Evolutionary conservation across 2,797 vertebrate genomes (phyloP).

Genomic region (Thripadectes ignobilis): DNA sequence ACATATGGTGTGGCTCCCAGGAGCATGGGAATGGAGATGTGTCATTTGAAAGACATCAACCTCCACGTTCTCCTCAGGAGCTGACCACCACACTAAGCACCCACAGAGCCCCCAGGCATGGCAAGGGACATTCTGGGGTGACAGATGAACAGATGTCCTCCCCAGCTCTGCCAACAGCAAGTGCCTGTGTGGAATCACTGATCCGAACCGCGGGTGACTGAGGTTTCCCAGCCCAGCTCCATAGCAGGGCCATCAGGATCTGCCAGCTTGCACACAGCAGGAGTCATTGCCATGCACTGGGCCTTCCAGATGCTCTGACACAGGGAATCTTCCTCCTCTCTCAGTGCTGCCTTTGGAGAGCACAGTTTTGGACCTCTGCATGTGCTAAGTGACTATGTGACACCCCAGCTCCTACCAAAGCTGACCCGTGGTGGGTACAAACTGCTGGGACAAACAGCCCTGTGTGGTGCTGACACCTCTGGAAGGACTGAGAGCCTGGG

Average conservation of each 20-base stretch:
- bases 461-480: rapidly evolving
- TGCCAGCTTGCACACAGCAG: conserved; percentile 40
- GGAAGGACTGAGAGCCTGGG: background rate
- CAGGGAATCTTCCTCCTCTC: background rate
- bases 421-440: rapidly evolving
- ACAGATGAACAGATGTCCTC: background rate
- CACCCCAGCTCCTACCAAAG: background rate
- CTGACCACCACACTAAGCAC: background rate
- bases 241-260: background rate
- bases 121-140: rapidly evolving
- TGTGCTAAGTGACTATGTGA: rapidly evolving
- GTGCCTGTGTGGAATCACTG: rapidly evolving
- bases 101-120: rapidly evolving
- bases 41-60: background rate
- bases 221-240: background rate
- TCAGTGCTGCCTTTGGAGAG: background rate
- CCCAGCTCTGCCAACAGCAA: background rate
- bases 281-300: background rate
- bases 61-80: background rate
- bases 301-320: conserved; percentile 37
- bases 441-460: background rate
- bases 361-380: background rate
- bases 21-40: rapidly evolving
- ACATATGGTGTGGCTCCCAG: rapidly evolving
- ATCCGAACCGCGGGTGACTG: rapidly evolving